Evolutionary conservation across 2,113 vertebrate species (phyloP).

Genomic region (Cairina moschata): DNA sequence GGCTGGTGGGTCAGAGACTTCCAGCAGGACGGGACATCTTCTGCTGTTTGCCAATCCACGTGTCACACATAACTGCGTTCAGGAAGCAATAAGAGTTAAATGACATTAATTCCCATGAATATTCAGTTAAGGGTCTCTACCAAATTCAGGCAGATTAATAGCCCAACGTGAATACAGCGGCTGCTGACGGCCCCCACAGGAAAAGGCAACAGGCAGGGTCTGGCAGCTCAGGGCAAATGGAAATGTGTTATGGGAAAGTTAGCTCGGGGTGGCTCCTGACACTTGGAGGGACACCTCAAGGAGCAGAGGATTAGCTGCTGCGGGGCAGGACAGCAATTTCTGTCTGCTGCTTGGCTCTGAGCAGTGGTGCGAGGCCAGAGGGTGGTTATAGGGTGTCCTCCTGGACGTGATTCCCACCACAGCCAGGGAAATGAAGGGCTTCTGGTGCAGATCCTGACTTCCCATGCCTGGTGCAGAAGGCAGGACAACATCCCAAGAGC

Average conservation of each 20-base stretch:
- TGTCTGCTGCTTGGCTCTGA: not conserved
- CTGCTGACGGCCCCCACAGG: conserved; percentile 40
- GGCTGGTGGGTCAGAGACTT: not conserved
- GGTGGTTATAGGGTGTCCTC: not conserved
- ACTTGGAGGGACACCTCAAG: not conserved
- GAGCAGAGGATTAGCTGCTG: not conserved
- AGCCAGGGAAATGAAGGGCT: not conserved
- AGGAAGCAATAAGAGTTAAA: conserved; percentile 63
- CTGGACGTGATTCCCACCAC: fast-evolving
- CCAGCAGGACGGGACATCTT: conserved; percentile 9
- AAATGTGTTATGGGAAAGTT: not conserved
- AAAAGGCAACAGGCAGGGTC: conserved; percentile 33
- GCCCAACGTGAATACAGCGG: conserved; percentile 12
- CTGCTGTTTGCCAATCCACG: conserved; percentile 49
- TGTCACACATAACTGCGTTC: not conserved
- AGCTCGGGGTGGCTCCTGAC: not conserved
- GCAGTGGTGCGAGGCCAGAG: not conserved
- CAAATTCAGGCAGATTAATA: conserved; percentile 60
- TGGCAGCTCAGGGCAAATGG: conserved; percentile 32
- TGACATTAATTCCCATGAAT: conserved; percentile 65
- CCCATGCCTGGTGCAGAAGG: too few species aligned
- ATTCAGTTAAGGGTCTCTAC: conserved; percentile 50
- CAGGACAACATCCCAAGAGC: not conserved
- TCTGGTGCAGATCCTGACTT: too few species aligned
- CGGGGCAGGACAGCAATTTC: not conserved